Evolutionary conservation across 2,888 invertebrate genomes (phyloP), one percentile per base, ranked within the genome.

Genomic region (Auanema sp.): DNA sequence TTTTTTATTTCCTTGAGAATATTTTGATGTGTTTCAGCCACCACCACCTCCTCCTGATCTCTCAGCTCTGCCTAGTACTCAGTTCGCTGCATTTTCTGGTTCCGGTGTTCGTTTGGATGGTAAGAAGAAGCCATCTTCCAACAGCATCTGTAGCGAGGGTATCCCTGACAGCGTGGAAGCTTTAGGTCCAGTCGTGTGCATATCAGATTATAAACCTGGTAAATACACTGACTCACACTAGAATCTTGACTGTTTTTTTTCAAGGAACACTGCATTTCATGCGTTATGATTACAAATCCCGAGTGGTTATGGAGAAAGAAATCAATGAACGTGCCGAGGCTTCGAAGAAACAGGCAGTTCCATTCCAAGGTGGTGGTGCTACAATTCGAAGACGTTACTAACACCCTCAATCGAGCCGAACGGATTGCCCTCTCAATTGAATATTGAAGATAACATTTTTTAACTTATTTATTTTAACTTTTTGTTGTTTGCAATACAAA

Each of bases 201-300:
- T 75, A 53, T 71, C 73, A 52, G 72, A 74, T 55, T 80, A 81
- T 62, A 68, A 66, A 25, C 76, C 80, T 11, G 80, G 80, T 64
- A 58, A 25, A 25, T 47, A 47, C 3, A 33, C n/a, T 43, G n/a
- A n/a, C n/a, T n/a, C n/a, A n/a, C n/a, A n/a, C n/a, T 5, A 12
- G 12, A 25, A n/a, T n/a, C 14, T 44, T 40, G n/a, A 11, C 3
- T 21, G 12, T 53, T 2, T 23, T 10, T 11, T 10, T 53, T 73
- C 60, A 57, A 73, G 75, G 76, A 24, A 65, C 65, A 21, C 52
- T 80, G 53, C 66, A 67, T 5, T 81, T 81, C 68, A 69, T 80
- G 21, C 75, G 81, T 33, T 78, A 76, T 64, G 77, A 79, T 64
- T 81, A 81, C 71, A 79, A 79, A 58, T 77, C 75, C 18, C 73